phyloP scores from a whole-genome alignment of 35 echinoderm and acorn worm species.

The Anneissia japonica region DNA sequence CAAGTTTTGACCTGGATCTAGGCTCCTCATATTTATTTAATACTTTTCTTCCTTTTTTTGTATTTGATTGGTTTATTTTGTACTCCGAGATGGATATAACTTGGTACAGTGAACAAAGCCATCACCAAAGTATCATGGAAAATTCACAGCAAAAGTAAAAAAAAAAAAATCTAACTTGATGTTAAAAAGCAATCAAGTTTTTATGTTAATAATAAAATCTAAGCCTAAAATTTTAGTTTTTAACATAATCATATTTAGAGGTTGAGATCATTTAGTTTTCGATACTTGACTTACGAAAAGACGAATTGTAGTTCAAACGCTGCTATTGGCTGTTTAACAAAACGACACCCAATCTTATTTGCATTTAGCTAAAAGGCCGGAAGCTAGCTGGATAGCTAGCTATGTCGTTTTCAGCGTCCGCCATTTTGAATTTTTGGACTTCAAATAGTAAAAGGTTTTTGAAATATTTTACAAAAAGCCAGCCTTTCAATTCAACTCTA shows the following conservation, averaged over 20 bases:
- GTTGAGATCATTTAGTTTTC: neutral
- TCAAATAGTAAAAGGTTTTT: neutral
- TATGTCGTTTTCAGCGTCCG: neutral
- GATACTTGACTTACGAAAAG: too few relatives aligned
- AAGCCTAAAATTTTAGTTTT: neutral
- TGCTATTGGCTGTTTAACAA: neutral
- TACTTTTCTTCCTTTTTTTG: too few relatives aligned
- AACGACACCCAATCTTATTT: neutral
- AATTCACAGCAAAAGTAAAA: too few relatives aligned
- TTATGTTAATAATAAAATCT: too few relatives aligned
- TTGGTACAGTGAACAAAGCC: too few relatives aligned
- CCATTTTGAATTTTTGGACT: neutral
- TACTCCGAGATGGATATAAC: too few relatives aligned
- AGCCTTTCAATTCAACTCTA: neutral
- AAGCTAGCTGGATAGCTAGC: neutral
- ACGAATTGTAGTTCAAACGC: neutral
- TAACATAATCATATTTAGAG: neutral
- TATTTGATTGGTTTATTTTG: too few relatives aligned
- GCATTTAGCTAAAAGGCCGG: neutral
- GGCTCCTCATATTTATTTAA: too few relatives aligned
- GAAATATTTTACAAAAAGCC: neutral
- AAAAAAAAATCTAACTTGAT: too few relatives aligned
- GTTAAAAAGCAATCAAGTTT: too few relatives aligned
- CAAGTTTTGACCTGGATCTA: too few relatives aligned
- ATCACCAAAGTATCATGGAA: too few relatives aligned